A percentile compares a stretch with the other conserved stretches of the same genome.
phyloP scores from a whole-genome alignment of 2,113 vertebrate species.

The Sula dactylatra region DNA sequence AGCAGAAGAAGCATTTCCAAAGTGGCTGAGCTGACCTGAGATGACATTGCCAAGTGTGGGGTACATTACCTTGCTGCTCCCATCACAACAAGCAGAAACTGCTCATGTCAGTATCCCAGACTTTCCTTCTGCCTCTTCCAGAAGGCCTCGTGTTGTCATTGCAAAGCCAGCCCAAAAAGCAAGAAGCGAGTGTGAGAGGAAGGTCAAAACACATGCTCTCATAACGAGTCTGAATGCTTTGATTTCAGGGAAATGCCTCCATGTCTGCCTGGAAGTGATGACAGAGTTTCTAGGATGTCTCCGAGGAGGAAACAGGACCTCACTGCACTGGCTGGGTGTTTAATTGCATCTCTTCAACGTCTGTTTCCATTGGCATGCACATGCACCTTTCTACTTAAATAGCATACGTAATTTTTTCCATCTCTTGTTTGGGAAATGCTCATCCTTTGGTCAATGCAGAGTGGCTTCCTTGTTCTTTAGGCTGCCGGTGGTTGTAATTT shows the following conservation, averaged over 20 bases:
- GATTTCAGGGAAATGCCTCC: neutral
- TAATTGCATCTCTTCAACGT: neutral
- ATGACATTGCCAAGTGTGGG: neutral
- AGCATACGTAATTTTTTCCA: neutral
- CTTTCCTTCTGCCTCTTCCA: neutral
- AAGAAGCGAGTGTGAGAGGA: neutral
- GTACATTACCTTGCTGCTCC: neutral
- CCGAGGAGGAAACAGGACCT: neutral
- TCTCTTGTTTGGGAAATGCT: neutral
- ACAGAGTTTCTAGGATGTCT: neutral
- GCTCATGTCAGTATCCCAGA: neutral
- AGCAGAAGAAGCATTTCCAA: neutral
- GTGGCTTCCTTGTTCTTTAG: neutral
- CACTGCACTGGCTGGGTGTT: neutral
- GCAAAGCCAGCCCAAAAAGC: neutral
- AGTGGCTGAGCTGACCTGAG: neutral
- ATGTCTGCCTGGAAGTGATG: neutral
- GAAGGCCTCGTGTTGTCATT: neutral
- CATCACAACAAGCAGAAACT: neutral
- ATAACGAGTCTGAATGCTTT: neutral
- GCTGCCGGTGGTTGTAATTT: neutral
- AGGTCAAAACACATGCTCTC: neutral
- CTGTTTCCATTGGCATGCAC: neutral
- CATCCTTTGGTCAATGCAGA: neutral
- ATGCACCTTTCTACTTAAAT: neutral